These are phyloP conservation scores for Cepphus grylle DNA, from an alignment of 2,113 vertebrate species.

Conservation along the genomic window DNA sequence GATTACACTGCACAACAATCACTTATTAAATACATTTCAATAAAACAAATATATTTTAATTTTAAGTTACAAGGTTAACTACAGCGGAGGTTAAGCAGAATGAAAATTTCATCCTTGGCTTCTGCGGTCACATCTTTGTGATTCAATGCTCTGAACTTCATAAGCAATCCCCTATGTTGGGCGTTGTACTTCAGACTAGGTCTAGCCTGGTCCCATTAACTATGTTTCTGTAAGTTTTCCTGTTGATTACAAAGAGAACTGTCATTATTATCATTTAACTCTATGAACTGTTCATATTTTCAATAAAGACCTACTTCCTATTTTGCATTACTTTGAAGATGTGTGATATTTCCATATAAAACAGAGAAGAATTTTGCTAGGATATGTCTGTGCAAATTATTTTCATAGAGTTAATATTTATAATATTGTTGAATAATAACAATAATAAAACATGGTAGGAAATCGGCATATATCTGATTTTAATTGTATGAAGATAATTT, in stretches of 20 bases:
- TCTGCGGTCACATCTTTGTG: not conserved
- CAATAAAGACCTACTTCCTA: not conserved
- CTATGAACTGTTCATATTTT: not conserved
- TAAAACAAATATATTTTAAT: not conserved
- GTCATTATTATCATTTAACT: not conserved
- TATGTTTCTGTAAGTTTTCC: not conserved
- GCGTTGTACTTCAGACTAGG: not conserved
- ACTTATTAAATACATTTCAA: not conserved
- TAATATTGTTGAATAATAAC: not conserved
- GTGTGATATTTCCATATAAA: not conserved
- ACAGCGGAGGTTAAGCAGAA: not conserved
- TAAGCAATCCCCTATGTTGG: rapidly evolving
- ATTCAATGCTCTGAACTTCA: not conserved
- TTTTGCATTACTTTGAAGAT: not conserved
- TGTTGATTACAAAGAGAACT: not conserved
- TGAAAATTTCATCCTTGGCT: not conserved
- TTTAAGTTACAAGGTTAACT: not conserved
- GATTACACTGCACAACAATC: not conserved
- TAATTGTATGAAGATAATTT: not conserved
- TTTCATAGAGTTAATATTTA: not conserved
- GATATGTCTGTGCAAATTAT: not conserved
- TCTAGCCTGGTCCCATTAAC: not conserved
- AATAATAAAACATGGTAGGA: not conserved
- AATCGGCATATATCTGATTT: not conserved
- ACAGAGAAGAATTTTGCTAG: not conserved